phyloP scores from a whole-genome alignment of 1,140 invertebrate species.

The Drosophila pseudoobscura region DNA sequence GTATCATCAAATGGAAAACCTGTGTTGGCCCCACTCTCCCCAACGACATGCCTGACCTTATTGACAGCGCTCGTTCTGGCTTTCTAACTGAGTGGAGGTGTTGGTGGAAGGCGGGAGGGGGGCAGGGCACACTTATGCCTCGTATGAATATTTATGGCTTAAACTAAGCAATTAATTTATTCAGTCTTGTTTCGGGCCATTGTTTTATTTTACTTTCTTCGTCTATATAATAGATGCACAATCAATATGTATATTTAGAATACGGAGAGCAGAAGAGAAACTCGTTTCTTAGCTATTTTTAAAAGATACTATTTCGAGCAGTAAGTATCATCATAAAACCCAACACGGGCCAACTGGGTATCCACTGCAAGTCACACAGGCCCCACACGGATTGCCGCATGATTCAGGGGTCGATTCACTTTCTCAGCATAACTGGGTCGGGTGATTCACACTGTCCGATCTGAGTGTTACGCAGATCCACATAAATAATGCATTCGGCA shows the following conservation, averaged over 20 bases:
- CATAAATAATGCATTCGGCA: constrained; percentile 29
- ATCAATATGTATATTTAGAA: constrained; percentile 15
- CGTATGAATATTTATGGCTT: constrained; percentile 32
- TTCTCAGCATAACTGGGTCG: constrained; percentile 35
- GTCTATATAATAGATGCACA: constrained; percentile 6
- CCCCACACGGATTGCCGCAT: background rate
- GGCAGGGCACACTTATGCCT: background rate
- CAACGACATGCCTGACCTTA: constrained; percentile 33
- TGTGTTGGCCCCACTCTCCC: constrained; percentile 31
- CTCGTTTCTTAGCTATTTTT: constrained; percentile 32
- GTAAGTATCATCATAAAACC: background rate
- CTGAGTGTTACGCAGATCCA: constrained; percentile 5
- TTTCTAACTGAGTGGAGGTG: constrained; percentile 28
- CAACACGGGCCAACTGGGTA: constrained; percentile 1
- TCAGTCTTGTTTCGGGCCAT: constrained; percentile 12
- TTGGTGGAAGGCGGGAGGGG: too few species aligned
- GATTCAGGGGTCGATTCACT: constrained; percentile 39
- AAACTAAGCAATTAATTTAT: constrained; percentile 20
- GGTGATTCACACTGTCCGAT: constrained; percentile 16
- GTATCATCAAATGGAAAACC: constrained; percentile 66
- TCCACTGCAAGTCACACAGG: background rate
- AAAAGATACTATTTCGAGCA: constrained; percentile 14
- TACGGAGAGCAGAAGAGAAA: constrained; percentile 16
- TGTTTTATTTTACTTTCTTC: constrained; percentile 40
- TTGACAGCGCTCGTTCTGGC: constrained; percentile 13